Percentiles rank a stretch among this genome's conserved stretches.
phyloP scores from a whole-genome alignment of 2,113 vertebrate genomes.

The Phocoena phocoena region DNA sequence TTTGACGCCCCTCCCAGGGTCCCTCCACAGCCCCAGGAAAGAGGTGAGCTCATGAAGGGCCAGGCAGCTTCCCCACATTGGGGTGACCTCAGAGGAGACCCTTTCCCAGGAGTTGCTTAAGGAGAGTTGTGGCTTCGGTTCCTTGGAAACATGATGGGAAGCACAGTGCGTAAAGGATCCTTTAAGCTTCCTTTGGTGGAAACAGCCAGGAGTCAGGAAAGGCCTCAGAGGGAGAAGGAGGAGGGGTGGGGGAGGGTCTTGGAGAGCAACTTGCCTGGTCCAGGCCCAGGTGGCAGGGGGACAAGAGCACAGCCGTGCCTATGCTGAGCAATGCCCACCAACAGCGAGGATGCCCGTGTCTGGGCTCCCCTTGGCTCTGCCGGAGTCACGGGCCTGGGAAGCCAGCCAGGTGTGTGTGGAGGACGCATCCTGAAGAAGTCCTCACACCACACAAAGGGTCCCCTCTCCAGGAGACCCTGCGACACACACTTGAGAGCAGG shows the following conservation, averaged over 20 bases:
- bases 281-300: background rate
- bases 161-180: background rate
- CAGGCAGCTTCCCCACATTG: fast-evolving
- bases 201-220: background rate
- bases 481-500: fast-evolving
- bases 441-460: background rate
- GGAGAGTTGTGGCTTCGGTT: background rate
- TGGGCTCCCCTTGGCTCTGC: background rate
- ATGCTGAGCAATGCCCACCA: fast-evolving
- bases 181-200: background rate
- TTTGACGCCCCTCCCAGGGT: background rate
- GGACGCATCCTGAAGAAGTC: too few relatives aligned
- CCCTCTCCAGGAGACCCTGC: background rate
- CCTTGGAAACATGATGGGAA: background rate
- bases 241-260: background rate
- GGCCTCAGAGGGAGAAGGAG: background rate
- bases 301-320: background rate
- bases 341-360: fast-evolving
- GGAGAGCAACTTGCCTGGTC: background rate
- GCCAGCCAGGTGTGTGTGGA: background rate
- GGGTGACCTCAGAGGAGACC: background rate
- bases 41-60: background rate
- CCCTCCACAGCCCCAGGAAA: too few relatives aligned
- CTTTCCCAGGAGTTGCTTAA: too few relatives aligned
- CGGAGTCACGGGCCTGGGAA: fast-evolving